Percentiles rank a stretch among this genome's conserved stretches.
phyloP scores from a whole-genome alignment of 2,797 vertebrate species.

The Ammospiza maritima region DNA sequence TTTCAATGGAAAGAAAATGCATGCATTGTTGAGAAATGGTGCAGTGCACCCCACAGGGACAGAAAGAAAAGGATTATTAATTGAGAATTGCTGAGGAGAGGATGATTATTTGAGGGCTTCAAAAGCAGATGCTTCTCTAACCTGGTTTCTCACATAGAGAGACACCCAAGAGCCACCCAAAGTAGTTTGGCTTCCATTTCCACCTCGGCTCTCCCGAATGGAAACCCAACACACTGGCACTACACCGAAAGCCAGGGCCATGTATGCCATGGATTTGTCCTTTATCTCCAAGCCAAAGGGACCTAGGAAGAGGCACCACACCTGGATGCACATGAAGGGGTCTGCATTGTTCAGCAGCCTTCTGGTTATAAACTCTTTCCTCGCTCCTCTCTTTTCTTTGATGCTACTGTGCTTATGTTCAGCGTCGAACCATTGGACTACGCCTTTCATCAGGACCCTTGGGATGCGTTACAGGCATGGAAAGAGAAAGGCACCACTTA shows the following conservation, averaged over 20 bases:
- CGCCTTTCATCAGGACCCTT: neutral
- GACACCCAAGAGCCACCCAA: neutral
- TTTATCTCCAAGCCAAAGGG: neutral
- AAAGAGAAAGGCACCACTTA: slow-evolving; percentile 60
- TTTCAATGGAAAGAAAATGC: slow-evolving; percentile 43
- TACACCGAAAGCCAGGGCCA: neutral
- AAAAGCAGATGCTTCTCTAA: slow-evolving; percentile 3
- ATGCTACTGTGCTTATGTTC: neutral
- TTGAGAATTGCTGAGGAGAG: neutral
- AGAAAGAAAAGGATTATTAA: slow-evolving; percentile 20
- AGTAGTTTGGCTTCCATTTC: neutral
- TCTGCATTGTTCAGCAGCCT: neutral
- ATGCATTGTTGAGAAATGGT: slow-evolving; percentile 50
- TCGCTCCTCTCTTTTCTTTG: neutral
- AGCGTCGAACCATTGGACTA: neutral
- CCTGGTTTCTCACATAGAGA: neutral
- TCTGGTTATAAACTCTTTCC: neutral
- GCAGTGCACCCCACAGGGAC: slow-evolving; percentile 26
- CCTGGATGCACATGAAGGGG: neutral
- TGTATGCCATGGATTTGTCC: neutral
- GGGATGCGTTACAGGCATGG: neutral
- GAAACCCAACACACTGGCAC: neutral
- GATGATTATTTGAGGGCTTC: neutral
- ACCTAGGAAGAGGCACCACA: neutral
- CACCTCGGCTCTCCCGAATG: rapidly evolving